Base-by-base conservation (phyloP, 2,888 invertebrate species). In the Agriotes lineatus region DNA sequence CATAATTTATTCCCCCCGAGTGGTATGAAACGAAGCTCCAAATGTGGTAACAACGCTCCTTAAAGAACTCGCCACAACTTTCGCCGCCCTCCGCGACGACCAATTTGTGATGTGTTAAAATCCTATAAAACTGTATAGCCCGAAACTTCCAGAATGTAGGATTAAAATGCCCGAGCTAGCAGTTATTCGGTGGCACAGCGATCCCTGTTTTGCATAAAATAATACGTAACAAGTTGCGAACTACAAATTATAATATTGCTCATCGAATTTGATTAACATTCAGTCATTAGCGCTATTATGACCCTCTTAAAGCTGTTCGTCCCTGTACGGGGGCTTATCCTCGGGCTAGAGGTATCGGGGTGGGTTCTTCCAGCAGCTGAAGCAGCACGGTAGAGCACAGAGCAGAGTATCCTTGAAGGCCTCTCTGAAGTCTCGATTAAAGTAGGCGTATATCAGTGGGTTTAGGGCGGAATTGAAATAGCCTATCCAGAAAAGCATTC, bases 391-490 rank as follows among this genome's bases (percentile, higher is more conserved):
- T 80, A 96, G 87, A 19, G 94, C 92, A 82, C 94, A 94, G 84
- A 93, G 90, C 72, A 96, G 87, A 37, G 96, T 96, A 83, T 95
- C 94, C 85, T 94, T 95, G 86, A 98, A 98, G 70, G 98, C 97
- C 84, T 96, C 95, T 82, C 98, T 91, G 85, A 99, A 98, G 85
- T 99, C 98, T 44, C 96, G 90, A 85, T 97, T 97, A 87, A 96
- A 97, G 85, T 96, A 96, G 72, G 97, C 97, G 85, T 96, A 97
- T 79, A 98, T 96, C 74, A 97, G 87, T 0, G 97, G 97, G 85
- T 98, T 98, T 66, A 97, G 87, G 58, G 96, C 95, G 10, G 96
- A 96, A 86, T 97, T 97, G 87, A 96, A 95, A 87, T 99, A 99
- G 69, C 99, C 98, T 78, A 98, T 94, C 98, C 97, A 97, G 84